Evolutionary conservation across 2,113 vertebrate species (phyloP).

Genomic region (Toxotes jaculatrix): DNA sequence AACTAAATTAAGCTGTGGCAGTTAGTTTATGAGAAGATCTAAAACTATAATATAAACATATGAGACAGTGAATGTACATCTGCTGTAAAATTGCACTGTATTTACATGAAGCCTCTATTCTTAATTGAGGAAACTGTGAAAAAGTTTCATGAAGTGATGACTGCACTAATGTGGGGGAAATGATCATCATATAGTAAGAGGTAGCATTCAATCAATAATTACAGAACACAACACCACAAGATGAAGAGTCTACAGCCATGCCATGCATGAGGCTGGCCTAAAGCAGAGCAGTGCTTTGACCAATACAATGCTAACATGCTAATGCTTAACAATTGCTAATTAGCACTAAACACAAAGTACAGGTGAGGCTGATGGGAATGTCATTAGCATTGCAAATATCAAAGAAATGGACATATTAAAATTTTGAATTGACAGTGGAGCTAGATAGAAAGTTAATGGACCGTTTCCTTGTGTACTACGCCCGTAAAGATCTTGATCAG

Average conservation of each 20-base stretch:
- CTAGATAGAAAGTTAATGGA: not conserved
- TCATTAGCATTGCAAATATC: not conserved
- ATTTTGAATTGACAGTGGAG: not conserved
- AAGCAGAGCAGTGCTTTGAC: not conserved
- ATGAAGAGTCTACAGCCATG: not conserved
- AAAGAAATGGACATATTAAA: not conserved
- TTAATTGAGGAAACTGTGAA: not conserved
- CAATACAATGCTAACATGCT: not conserved
- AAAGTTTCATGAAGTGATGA: not conserved
- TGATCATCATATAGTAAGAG: not conserved
- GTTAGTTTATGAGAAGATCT: slow-evolving; percentile 5
- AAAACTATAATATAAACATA: not conserved
- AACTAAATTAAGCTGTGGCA: slow-evolving; percentile 1
- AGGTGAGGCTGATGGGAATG: not conserved
- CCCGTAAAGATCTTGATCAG: not conserved
- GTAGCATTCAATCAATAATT: too few relatives aligned
- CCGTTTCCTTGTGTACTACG: not conserved
- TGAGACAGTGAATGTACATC: not conserved
- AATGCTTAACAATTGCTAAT: not conserved
- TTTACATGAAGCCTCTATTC: not conserved
- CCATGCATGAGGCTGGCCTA: not conserved
- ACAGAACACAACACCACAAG: too few relatives aligned
- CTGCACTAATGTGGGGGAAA: not conserved
- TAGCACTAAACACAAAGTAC: not conserved
- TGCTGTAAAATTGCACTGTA: too few relatives aligned